Evolutionary conservation across 1,140 invertebrate genomes (phyloP).

Genomic region (Ditylenchus dipsaci): DNA sequence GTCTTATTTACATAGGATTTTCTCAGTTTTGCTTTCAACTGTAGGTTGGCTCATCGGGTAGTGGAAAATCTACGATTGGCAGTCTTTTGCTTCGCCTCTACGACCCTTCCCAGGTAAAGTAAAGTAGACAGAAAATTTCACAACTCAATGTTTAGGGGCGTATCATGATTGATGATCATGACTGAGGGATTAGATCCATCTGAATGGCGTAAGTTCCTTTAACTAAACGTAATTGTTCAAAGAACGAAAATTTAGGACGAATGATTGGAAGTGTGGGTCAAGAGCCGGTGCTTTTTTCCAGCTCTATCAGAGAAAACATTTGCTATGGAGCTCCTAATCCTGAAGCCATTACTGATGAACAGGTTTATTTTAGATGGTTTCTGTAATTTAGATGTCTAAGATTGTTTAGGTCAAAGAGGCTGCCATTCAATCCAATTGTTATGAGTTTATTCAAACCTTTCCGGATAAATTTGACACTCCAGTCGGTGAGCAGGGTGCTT

Average conservation of each 20-base stretch:
- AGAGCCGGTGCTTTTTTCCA: constrained; percentile 63
- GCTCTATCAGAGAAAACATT: constrained; percentile 59
- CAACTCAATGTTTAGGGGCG: constrained; percentile 21
- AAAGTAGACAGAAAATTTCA: background rate
- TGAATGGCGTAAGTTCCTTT: constrained; percentile 59
- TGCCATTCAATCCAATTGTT: constrained; percentile 60
- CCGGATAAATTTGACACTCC: constrained; percentile 61
- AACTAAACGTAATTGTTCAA: constrained; percentile 53
- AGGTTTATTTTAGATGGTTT: constrained; percentile 20
- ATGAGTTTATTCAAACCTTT: constrained; percentile 60
- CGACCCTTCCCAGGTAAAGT: background rate
- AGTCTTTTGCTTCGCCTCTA: constrained; percentile 58
- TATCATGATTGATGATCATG: constrained; percentile 58
- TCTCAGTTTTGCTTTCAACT: background rate
- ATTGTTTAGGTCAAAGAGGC: constrained; percentile 49
- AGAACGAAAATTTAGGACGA: background rate
- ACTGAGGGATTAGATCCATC: constrained; percentile 59
- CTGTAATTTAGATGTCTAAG: background rate
- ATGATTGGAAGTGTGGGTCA: constrained; percentile 48
- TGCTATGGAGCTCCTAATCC: constrained; percentile 60
- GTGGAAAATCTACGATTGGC: constrained; percentile 63
- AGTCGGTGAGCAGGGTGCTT: constrained; percentile 62
- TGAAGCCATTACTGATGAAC: constrained; percentile 47
- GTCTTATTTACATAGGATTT: background rate
- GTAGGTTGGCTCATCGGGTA: constrained; percentile 61